Evolutionary conservation across 2,888 invertebrate species (phyloP).

Genomic region (Anthoptus insignis): DNA sequence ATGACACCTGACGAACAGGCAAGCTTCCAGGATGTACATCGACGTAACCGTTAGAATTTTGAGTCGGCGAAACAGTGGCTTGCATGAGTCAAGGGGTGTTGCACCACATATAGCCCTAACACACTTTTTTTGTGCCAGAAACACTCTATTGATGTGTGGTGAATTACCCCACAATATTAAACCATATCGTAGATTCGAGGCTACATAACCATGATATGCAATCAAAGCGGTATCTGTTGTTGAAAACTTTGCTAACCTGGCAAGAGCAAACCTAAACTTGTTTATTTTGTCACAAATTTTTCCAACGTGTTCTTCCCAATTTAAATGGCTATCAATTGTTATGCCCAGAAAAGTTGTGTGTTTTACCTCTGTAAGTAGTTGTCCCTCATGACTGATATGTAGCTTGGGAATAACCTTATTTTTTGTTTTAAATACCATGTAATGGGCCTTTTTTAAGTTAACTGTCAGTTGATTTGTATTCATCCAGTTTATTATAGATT

Average conservation of each 20-base stretch:
- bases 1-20: slow-evolving; percentile 6
- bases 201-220: slow-evolving; percentile 14
- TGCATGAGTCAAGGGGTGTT: slow-evolving; percentile 15
- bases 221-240: not conserved
- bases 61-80: slow-evolving; percentile 3
- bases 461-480: too few relatives aligned
- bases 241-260: not conserved
- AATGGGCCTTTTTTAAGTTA: too few relatives aligned
- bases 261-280: not conserved
- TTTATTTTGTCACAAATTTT: not conserved
- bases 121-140: slow-evolving; percentile 10
- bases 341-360: not conserved
- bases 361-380: too few relatives aligned
- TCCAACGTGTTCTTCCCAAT: not conserved
- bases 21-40: slow-evolving; percentile 8
- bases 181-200: slow-evolving; percentile 20
- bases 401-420: too few relatives aligned
- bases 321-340: not conserved
- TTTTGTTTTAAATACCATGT: too few relatives aligned
- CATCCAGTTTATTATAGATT: too few relatives aligned
- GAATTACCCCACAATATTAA: slow-evolving; percentile 19
- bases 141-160: slow-evolving; percentile 1
- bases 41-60: not conserved
- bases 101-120: slow-evolving; percentile 3
- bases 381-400: too few relatives aligned